A percentile compares a stretch with the other conserved stretches of the same genome.
phyloP scores from a whole-genome alignment of 2,888 invertebrate genomes.

The Volucella inanis region DNA sequence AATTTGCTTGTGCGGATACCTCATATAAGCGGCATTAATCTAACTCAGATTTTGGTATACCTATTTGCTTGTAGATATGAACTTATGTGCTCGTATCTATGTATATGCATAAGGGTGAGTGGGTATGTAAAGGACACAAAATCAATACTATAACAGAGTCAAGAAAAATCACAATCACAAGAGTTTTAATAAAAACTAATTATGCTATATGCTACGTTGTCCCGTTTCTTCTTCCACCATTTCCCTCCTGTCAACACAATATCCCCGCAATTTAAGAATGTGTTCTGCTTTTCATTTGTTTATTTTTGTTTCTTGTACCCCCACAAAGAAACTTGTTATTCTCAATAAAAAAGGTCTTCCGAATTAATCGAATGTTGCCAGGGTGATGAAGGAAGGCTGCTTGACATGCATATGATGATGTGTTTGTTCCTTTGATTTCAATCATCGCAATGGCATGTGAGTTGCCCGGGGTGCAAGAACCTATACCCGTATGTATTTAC shows the following conservation, averaged over 20 bases:
- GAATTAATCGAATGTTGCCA: slow-evolving; percentile 60
- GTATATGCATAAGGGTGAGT: slow-evolving; percentile 25
- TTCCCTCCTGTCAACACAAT: not conserved
- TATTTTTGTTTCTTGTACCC: slow-evolving; percentile 18
- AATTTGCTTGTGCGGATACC: slow-evolving; percentile 58
- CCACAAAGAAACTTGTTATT: not conserved
- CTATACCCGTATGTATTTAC: slow-evolving; percentile 31
- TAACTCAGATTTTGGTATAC: slow-evolving; percentile 47
- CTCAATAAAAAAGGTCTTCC: slow-evolving; percentile 20
- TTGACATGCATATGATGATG: slow-evolving; percentile 38
- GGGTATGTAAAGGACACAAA: slow-evolving; percentile 67
- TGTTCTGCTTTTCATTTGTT: not conserved
- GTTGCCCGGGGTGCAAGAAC: slow-evolving; percentile 61
- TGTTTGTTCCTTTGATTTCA: slow-evolving; percentile 57
- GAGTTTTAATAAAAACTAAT: slow-evolving; percentile 70
- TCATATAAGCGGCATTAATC: slow-evolving; percentile 66
- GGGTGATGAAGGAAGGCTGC: slow-evolving; percentile 54
- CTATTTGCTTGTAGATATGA: slow-evolving; percentile 4
- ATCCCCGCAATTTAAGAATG: slow-evolving; percentile 24
- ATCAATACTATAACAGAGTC: slow-evolving; percentile 59
- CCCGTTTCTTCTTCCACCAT: slow-evolving; percentile 15
- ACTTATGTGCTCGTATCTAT: not conserved
- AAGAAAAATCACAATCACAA: slow-evolving; percentile 59
- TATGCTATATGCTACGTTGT: slow-evolving; percentile 28
- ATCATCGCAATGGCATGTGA: slow-evolving; percentile 54